Conservation (phyloP, 2,797 vertebrate genomes). For the Pseudotriccus pelzelni region DNA sequence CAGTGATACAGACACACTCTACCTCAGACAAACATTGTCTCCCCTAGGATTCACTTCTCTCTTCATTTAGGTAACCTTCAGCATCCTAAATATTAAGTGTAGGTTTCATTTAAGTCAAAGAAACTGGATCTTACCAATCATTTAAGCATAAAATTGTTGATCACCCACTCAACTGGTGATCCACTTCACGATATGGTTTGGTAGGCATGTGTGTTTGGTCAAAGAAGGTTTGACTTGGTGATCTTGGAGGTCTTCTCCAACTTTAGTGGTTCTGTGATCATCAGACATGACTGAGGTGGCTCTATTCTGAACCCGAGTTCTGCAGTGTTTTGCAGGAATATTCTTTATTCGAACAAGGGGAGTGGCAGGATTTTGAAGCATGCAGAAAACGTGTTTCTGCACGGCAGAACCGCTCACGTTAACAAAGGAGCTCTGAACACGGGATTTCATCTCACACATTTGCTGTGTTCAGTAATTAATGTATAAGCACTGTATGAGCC, state of each 20-base stretch:
- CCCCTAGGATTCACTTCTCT: background rate
- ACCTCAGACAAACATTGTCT: accelerated
- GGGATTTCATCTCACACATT: background rate
- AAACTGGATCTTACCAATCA: background rate
- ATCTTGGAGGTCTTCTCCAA: background rate
- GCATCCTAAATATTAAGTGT: background rate
- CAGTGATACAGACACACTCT: background rate
- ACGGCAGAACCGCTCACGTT: background rate
- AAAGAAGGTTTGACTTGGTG: background rate
- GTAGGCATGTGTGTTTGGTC: background rate
- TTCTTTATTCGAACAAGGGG: background rate
- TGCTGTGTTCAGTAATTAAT: background rate
- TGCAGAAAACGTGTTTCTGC: background rate
- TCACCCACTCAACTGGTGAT: background rate
- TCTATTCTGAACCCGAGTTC: background rate
- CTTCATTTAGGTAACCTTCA: background rate
- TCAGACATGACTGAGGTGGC: background rate
- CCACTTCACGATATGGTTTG: background rate
- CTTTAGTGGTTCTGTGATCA: background rate
- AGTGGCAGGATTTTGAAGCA: background rate
- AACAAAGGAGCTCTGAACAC: background rate
- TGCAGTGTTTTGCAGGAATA: background rate
- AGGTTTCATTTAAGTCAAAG: background rate
- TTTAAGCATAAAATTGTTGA: background rate
- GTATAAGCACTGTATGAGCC: background rate